Evolutionary conservation across 2,797 vertebrate genomes (phyloP).

Genomic region (Pangasius djambal): DNA sequence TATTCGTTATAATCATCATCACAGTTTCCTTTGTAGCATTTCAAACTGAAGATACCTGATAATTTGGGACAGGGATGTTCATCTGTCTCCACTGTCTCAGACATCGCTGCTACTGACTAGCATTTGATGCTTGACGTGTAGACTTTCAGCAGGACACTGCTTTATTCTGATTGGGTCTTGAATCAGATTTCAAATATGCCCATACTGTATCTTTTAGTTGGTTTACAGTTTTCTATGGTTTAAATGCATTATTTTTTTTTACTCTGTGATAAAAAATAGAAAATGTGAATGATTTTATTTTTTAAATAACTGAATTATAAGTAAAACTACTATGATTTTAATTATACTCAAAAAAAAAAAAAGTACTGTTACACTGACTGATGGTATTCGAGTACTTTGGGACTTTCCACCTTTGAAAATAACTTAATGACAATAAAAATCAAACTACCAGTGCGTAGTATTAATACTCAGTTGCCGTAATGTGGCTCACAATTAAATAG

Average conservation of each 20-base stretch:
- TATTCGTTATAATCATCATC: neutral
- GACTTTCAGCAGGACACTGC: neutral
- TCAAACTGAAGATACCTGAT: neutral
- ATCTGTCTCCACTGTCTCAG: neutral
- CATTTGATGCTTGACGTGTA: neutral
- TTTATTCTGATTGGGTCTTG: neutral
- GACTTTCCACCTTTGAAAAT: conserved; percentile 8
- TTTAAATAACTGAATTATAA: neutral
- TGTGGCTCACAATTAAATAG: conserved; percentile 24
- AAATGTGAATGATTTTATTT: neutral
- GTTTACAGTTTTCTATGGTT: neutral
- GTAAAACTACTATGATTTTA: neutral
- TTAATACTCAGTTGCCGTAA: conserved; percentile 14
- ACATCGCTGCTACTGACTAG: neutral
- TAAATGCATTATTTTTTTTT: neutral
- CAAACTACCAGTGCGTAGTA: conserved; percentile 19
- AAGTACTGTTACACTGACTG: neutral
- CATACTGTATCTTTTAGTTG: too few species aligned
- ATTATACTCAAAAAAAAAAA: neutral
- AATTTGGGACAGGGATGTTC: neutral
- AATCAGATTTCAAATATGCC: neutral
- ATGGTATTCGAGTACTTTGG: neutral
- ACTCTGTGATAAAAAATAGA: neutral
- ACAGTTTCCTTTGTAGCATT: neutral
- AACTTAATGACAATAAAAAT: neutral